Evolutionary conservation across 1,140 invertebrate genomes (phyloP).

Genomic region (Cheumatopsyche charites): DNA sequence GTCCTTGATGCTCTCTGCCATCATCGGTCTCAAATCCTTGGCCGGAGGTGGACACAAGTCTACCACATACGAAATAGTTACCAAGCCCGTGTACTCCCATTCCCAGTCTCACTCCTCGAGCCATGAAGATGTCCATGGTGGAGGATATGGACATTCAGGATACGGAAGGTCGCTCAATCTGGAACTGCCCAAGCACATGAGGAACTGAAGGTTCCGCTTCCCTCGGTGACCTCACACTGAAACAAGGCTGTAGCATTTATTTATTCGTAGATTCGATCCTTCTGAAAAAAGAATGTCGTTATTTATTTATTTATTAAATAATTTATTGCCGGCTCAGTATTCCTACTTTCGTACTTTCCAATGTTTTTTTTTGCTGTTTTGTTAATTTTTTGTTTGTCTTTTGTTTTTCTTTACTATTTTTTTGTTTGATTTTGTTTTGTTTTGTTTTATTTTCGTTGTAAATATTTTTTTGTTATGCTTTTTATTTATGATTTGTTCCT

Average conservation of each 20-base stretch:
- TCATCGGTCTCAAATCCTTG: conserved; percentile 77
- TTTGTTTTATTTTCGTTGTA: conserved; percentile 35
- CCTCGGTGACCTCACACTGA: too few species aligned
- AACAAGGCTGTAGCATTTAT: conserved; percentile 32
- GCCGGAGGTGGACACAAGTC: conserved; percentile 70
- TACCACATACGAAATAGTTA: conserved; percentile 83
- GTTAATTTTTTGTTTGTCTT: conserved; percentile 35
- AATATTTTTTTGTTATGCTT: conserved; percentile 33
- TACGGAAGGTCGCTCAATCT: conserved; percentile 61
- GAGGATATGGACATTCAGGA: conserved; percentile 65
- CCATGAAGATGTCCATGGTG: conserved; percentile 68
- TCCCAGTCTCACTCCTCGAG: conserved; percentile 73
- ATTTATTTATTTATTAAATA: conserved; percentile 29
- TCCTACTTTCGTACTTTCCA: conserved; percentile 1
- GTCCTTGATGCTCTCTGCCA: conserved; percentile 76
- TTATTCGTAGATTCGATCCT: conserved; percentile 15
- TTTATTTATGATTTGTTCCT: conserved; percentile 21
- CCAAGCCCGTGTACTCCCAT: conserved; percentile 77
- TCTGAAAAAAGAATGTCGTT: background rate
- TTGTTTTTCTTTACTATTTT: conserved; percentile 29
- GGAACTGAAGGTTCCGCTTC: conserved; percentile 8
- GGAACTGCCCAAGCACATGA: conserved; percentile 38
- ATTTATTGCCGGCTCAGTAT: conserved; percentile 34
- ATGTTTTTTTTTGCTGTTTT: conserved; percentile 13
- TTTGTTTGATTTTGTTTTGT: conserved; percentile 13